Percentiles rank a stretch among this genome's conserved stretches.
phyloP scores from a whole-genome alignment of 2,797 vertebrate genomes.

The Spizella passerina region DNA sequence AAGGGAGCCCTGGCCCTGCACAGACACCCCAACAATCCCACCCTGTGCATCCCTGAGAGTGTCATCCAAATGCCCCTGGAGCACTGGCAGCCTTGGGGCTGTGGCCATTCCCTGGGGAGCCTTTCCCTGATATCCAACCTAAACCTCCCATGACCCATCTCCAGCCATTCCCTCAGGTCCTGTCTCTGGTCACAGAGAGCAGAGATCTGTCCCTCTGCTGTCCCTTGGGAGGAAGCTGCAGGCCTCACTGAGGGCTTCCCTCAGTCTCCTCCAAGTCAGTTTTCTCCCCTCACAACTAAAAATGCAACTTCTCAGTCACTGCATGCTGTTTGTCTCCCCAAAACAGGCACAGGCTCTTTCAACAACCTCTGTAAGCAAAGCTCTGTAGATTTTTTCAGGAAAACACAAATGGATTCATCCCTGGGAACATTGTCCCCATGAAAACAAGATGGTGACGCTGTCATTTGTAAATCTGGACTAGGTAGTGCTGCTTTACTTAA shows the following conservation, averaged over 20 bases:
- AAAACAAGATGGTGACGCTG: neutral
- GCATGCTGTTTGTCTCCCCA: accelerated
- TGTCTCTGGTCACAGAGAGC: neutral
- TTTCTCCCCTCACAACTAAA: neutral
- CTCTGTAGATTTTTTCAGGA: neutral
- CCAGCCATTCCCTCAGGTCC: accelerated
- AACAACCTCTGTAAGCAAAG: neutral
- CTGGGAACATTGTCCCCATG: neutral
- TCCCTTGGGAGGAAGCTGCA: neutral
- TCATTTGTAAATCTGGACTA: neutral
- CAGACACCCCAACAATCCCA: neutral
- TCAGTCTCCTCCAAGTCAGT: neutral
- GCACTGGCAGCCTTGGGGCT: neutral
- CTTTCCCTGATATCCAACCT: neutral
- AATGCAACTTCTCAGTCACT: neutral
- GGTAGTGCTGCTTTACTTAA: neutral
- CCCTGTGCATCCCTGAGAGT: neutral
- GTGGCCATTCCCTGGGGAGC: neutral
- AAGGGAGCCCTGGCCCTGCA: neutral
- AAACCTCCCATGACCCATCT: neutral
- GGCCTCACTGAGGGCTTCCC: neutral
- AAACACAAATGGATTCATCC: accelerated
- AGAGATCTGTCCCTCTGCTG: neutral
- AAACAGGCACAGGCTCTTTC: neutral
- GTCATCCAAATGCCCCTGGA: accelerated